A percentile compares a stretch with the other conserved stretches of the same genome.
Evolutionary conservation across 2,113 vertebrate genomes (phyloP).

Genomic region (Podocnemis expansa): DNA sequence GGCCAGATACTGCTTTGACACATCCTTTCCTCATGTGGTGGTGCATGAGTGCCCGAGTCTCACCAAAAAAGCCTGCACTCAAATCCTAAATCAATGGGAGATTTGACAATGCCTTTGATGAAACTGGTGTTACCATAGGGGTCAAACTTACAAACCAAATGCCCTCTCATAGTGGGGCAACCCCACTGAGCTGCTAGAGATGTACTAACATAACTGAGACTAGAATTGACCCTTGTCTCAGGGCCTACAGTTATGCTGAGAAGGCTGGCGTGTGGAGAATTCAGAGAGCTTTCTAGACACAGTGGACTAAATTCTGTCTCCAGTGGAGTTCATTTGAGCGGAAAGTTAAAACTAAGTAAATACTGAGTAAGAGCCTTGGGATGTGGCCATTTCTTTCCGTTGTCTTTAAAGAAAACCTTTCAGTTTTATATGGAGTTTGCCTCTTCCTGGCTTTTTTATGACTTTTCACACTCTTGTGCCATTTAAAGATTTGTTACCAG

Average conservation of each 20-base stretch:
- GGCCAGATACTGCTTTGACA: background rate
- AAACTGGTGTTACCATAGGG: background rate
- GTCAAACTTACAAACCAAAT: background rate
- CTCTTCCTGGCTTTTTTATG: constrained; percentile 29
- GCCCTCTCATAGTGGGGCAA: background rate
- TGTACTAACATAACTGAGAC: background rate
- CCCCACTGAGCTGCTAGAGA: background rate
- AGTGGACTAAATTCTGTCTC: background rate
- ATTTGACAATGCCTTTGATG: background rate
- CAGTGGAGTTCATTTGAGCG: background rate
- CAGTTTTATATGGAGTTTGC: constrained; percentile 26
- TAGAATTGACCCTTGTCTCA: no score
- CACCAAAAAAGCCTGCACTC: accelerated
- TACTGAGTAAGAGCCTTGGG: accelerated
- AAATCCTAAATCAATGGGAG: background rate
- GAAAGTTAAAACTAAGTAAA: background rate
- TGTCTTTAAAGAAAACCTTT: background rate
- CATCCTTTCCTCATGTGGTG: accelerated
- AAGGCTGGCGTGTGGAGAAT: background rate
- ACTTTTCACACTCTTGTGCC: background rate
- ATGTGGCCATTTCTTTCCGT: constrained; percentile 1
- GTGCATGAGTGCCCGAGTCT: background rate
- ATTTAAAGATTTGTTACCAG: background rate
- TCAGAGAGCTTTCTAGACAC: accelerated
- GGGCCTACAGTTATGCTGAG: background rate